Evolutionary conservation across 2,888 invertebrate species (phyloP), one percentile per base, ranked within the genome.

Genomic region (Dasypogon diadema): DNA sequence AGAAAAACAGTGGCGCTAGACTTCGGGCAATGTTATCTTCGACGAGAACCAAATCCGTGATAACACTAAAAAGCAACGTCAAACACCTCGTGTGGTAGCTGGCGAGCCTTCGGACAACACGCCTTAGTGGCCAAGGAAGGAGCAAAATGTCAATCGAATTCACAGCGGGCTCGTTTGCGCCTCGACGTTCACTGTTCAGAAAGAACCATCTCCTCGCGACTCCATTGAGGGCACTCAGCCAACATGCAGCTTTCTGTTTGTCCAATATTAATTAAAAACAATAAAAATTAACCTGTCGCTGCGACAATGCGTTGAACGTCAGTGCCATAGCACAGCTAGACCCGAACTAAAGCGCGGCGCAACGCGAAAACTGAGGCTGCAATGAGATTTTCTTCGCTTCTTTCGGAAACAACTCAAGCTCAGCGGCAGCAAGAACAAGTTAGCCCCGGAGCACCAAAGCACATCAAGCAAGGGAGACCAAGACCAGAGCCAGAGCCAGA

Each of bases 261-360:
- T 51, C 18, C 12, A 51, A 51, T 51, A 51, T 51, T 21, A 16
- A 51, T 51, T 5, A 51, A 51, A 51, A 51, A 51, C 51, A 51
- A 51, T 51, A 51, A 51, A 51, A 51, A 51, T 5, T 51, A 18
- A 51, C 14, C 12, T 16, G 3, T 21, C 18, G 3, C 16, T 16
- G 3, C 51, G 22, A 16, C 18, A n/a, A 42, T 42, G 6, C 18
- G 51, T 16, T 51, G 12, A 51, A 51, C 51, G 51, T 51, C 77
- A 77, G 74, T 77, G 70, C 77, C 74, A 74, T 60, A 72, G 76
- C 77, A 77, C 77, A 76, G 74, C 75, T 74, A 72, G 46, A 74
- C 75, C 77, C 74, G 77, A 75, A 76, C 76, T 76, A 74, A 77
- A 75, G 76, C 75, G 76, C 76, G 63, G 77, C 77, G 77, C 77